Evolutionary conservation across 1,140 invertebrate genomes (phyloP).

Genomic region (Drosophila kanapiae): DNA sequence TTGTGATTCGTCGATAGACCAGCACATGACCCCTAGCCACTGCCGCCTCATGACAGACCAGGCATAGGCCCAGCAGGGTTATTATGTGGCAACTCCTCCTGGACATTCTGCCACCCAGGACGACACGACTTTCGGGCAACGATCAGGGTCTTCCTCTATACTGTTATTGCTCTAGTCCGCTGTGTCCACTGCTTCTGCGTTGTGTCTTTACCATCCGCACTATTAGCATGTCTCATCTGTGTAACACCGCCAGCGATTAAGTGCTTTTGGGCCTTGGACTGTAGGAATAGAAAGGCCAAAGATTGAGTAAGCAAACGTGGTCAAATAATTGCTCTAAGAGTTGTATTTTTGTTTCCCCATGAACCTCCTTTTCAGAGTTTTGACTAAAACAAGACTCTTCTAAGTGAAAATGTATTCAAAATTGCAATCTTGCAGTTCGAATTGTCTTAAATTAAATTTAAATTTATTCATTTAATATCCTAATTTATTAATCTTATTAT

Average conservation of each 20-base stretch:
- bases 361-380: background rate
- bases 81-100: constrained; percentile 50
- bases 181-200: constrained; percentile 53
- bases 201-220: constrained; percentile 59
- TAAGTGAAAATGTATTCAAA: too few species aligned
- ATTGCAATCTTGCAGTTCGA: too few species aligned
- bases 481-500: too few species aligned
- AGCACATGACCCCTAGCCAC: constrained; percentile 61
- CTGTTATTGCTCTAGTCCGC: constrained; percentile 59
- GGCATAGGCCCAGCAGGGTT: constrained; percentile 56
- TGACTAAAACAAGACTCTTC: background rate
- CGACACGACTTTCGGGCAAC: constrained; percentile 5
- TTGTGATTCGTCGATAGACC: constrained; percentile 64
- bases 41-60: constrained; percentile 51
- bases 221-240: constrained; percentile 77
- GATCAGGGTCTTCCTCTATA: constrained; percentile 26
- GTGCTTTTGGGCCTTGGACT: constrained; percentile 20
- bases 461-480: too few species aligned
- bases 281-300: constrained; percentile 20
- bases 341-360: background rate
- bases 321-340: background rate
- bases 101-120: constrained; percentile 47
- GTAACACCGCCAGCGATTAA: constrained; percentile 8
- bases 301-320: background rate
- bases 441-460: too few species aligned